Base-by-base conservation (phyloP, 2,113 vertebrate species). In the Herpailurus yagouaroundi region DNA sequence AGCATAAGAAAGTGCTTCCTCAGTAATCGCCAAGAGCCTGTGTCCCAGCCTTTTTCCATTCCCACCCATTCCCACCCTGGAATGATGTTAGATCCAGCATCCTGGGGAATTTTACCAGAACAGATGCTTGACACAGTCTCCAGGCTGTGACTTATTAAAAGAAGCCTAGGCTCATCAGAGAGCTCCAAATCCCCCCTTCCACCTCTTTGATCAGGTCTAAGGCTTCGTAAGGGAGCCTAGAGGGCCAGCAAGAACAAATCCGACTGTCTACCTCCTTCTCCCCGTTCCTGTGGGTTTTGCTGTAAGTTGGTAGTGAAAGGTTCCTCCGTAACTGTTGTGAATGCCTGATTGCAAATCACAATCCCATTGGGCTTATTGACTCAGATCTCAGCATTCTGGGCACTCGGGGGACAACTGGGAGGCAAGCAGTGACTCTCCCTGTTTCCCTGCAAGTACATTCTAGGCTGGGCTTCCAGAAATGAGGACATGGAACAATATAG, bases 1-100 rank as follows among this genome's bases (percentile, higher is more conserved):
- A 85, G 38, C 25, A 19, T 33, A 64, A 76, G 80, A 14, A 29
- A 76, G 29, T 16, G 15, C 94, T 92, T 96, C 23, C 84, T 76
- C 60, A 77, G 0, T 69, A 66, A 52, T 84, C 57, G n/a, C 41
- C 81, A 69, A 73, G 84, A 77, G 23, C 31, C 82, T 69, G 3
- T 83, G 91, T 96, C 48, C 38, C 23, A 48, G 55, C 71, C 85
- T 91, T 19, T 97, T 93, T 8, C 33, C 55, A 93, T 87, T 95
- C 74, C 9, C n/a, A 82, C 38, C 41, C 33, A 89, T 90, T 95
- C 73, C 9, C n/a, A 79, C n/a, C 41, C 33, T 80, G 64, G 92
- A 91, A 66, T 64, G 36, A 74, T 90, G 92, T 94, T 89, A 92
- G 74, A 79, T 31, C 41, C 71, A 68, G 68, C 21, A 71, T 85